Conservation (phyloP, 2,797 vertebrate species). For the Betta splendens region DNA sequence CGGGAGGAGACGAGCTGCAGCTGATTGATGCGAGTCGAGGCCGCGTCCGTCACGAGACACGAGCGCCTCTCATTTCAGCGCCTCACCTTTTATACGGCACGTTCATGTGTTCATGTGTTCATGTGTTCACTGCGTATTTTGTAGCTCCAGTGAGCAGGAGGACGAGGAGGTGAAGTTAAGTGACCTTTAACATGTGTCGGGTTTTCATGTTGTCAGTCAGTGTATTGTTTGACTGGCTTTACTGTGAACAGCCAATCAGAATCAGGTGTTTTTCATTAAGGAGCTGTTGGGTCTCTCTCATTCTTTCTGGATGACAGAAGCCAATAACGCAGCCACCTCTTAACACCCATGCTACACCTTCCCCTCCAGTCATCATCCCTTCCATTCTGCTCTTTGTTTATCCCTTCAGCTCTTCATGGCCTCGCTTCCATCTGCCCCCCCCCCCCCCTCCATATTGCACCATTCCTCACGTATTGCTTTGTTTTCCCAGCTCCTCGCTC, state of each 20-base stretch:
- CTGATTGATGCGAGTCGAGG: neutral
- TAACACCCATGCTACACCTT: conserved; percentile 7
- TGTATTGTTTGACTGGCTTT: no score
- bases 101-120: no score
- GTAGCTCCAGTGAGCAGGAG: neutral
- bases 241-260: neutral
- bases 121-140: no score
- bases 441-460: conserved; percentile 1
- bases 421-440: neutral
- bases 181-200: neutral
- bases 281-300: neutral
- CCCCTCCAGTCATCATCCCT: conserved; percentile 21
- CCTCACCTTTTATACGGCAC: no score
- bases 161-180: neutral
- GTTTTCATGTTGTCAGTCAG: no score
- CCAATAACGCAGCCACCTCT: conserved; percentile 24
- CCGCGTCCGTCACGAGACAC: no score
- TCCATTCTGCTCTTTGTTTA: conserved; percentile 34
- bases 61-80: no score
- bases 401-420: conserved; percentile 29
- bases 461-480: conserved; percentile 43
- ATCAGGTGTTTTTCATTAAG: neutral
- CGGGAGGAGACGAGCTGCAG: neutral
- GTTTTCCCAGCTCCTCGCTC: conserved; percentile 14
- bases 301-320: conserved; percentile 13